phyloP scores from a whole-genome alignment of 2,888 invertebrate species.

The Callyntrura guangdongensis region DNA sequence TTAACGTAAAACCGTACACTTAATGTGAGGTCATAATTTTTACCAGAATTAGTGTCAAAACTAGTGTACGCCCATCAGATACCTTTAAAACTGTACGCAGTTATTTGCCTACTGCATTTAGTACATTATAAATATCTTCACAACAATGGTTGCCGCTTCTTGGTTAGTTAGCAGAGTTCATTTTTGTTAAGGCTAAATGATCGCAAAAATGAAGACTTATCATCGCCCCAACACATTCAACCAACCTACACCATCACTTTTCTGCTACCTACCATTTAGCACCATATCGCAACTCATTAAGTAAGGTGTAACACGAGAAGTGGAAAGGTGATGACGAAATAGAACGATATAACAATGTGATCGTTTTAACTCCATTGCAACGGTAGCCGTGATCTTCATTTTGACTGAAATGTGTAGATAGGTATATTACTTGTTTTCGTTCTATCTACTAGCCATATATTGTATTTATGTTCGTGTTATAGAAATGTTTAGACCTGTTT shows the following conservation, averaged over 20 bases:
- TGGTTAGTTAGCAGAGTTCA: constrained; percentile 39
- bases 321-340: constrained; percentile 53
- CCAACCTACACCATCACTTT: constrained; percentile 7
- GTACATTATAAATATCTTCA: constrained; percentile 6
- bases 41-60: constrained; percentile 70
- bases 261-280: not conserved
- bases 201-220: constrained; percentile 30
- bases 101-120: not conserved
- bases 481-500: not conserved
- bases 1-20: constrained; percentile 43
- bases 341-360: constrained; percentile 31
- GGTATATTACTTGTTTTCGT: not conserved
- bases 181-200: constrained; percentile 50
- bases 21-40: constrained; percentile 66
- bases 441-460: not conserved
- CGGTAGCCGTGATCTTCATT: constrained; percentile 55
- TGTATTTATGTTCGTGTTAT: not conserved
- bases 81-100: constrained; percentile 26
- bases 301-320: constrained; percentile 65
- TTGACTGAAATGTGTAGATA: not conserved
- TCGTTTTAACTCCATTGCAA: constrained; percentile 17
- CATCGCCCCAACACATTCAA: constrained; percentile 32
- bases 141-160: not conserved
- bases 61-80: constrained; percentile 65
- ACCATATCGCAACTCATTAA: constrained; percentile 59